Conservation (phyloP, 2,113 vertebrate species). For the Solea solea region DNA sequence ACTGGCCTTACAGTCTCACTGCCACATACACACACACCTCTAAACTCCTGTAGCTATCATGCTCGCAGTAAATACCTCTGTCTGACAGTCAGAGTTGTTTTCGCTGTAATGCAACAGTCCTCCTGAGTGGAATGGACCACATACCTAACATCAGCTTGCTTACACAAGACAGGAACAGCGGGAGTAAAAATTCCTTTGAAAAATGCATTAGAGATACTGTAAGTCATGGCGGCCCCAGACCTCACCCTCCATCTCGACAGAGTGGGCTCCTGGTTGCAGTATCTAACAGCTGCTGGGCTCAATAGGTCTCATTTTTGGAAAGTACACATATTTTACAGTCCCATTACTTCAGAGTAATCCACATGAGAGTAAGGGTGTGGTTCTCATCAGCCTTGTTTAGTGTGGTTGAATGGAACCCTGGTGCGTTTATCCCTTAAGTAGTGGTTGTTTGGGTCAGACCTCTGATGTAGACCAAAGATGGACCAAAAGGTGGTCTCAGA, state of each 20-base stretch:
- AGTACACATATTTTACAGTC: neutral
- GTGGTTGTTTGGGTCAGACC: too few relatives aligned
- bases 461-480: too few relatives aligned
- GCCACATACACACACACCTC: constrained; percentile 6
- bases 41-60: constrained; percentile 25
- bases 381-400: neutral
- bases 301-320: constrained; percentile 21
- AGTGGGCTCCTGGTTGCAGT: neutral
- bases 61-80: constrained; percentile 62
- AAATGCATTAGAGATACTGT: constrained; percentile 10
- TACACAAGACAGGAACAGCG: constrained; percentile 22
- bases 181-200: constrained; percentile 31
- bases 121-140: constrained; percentile 35
- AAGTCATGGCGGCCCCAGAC: constrained; percentile 19
- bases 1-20: constrained; percentile 9
- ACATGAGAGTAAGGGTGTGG: neutral
- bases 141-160: constrained; percentile 50
- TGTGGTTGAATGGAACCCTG: too few relatives aligned
- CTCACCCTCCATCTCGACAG: constrained; percentile 21
- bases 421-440: too few relatives aligned
- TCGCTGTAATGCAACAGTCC: constrained; percentile 50
- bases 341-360: neutral
- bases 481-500: too few relatives aligned
- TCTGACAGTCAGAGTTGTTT: constrained; percentile 49
- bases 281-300: constrained; percentile 21